Percentiles rank a stretch among this genome's conserved stretches.
These are phyloP conservation scores for Fragum whitleyi DNA, from an alignment of 2,888 invertebrate genomes.

Conservation along the genomic window DNA sequence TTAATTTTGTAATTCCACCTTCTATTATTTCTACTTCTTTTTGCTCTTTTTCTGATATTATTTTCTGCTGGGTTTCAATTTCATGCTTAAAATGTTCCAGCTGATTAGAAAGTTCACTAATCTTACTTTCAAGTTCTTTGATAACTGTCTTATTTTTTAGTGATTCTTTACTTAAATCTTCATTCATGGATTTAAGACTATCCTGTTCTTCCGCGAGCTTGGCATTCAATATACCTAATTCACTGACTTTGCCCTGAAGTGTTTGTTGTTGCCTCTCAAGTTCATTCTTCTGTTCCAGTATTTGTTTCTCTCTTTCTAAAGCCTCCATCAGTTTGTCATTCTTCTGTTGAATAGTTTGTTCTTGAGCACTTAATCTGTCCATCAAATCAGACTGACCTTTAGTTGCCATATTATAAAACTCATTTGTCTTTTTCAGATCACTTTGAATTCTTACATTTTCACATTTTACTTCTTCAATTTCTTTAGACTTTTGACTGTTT, in stretches of 20 bases:
- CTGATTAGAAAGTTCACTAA: conserved; percentile 20
- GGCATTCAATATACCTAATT: conserved; percentile 30
- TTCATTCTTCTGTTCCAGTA: conserved; percentile 30
- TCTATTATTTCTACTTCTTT: conserved; percentile 9
- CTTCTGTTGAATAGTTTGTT: conserved; percentile 38
- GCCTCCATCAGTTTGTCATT: conserved; percentile 37
- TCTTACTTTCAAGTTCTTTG: conserved; percentile 16
- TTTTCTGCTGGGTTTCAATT: neutral
- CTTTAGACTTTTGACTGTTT: conserved; percentile 34
- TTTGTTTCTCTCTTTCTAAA: conserved; percentile 37
- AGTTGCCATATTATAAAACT: conserved; percentile 55
- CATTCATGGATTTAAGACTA: conserved; percentile 19
- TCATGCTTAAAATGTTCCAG: conserved; percentile 24
- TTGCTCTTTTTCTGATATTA: conserved; percentile 4
- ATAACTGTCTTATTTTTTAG: conserved; percentile 27
- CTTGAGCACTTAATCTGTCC: conserved; percentile 45
- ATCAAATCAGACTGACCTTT: conserved; percentile 54
- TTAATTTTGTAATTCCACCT: neutral
- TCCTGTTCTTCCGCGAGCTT: conserved; percentile 40
- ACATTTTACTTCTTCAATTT: conserved; percentile 31
- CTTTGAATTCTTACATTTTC: conserved; percentile 16
- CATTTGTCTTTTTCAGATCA: conserved; percentile 50
- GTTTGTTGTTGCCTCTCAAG: conserved; percentile 31
- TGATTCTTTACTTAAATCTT: conserved; percentile 31
- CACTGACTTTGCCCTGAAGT: conserved; percentile 12